Evolutionary conservation across 1,140 invertebrate species (phyloP), one percentile per base, ranked within the genome.

Genomic region (Caerostris extrusa): DNA sequence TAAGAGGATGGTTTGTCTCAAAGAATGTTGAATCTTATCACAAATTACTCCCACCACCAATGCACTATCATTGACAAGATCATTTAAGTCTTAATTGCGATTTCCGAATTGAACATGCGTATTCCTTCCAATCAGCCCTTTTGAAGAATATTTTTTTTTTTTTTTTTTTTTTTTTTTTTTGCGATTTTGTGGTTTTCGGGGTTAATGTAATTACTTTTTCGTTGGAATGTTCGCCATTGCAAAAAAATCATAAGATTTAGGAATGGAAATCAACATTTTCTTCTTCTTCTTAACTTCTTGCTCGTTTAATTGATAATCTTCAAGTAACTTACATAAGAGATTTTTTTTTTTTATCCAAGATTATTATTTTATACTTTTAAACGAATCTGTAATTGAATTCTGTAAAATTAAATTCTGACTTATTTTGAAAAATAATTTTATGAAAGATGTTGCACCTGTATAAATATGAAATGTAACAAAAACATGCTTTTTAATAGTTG

Each of bases 21-120:
- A 87, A 61, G 57, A 87, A 87, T 19, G 85, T 7, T 61, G 12
- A 14, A 64, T 55, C 58, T 87, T 55, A 89, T 89, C 61, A 56
- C 6, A 89, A 89, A 89, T 87, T 87, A 87, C 19, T 5, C 57
- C 34, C 3, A 60, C 6, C 14, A 53, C 57, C 60, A 53, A 14
- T 10, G 10, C 19, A 50, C 85, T 87, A 85, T 87, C 58, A 64
- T 50, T 87, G 58, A 50, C 60, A 87, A 64, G 50, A 64, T 14
- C 58, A 87, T 61, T 87, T 87, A 87, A 87, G 57, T 61, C 60
- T 61, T 64, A 64, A 87, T 87, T 61, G 64, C n/a, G 56, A 19
- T 58, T 85, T 85, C 82, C 5, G 82, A 57, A 17, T 7, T 7
- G n/a, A 17, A 34, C 55, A 58, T 58, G 82, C 17, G 57, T 77